Percentiles rank a stretch among this genome's conserved stretches.
These are phyloP conservation scores for Megaceryle alcyon DNA, from an alignment of 2,797 vertebrate genomes.

Conservation along the genomic window DNA sequence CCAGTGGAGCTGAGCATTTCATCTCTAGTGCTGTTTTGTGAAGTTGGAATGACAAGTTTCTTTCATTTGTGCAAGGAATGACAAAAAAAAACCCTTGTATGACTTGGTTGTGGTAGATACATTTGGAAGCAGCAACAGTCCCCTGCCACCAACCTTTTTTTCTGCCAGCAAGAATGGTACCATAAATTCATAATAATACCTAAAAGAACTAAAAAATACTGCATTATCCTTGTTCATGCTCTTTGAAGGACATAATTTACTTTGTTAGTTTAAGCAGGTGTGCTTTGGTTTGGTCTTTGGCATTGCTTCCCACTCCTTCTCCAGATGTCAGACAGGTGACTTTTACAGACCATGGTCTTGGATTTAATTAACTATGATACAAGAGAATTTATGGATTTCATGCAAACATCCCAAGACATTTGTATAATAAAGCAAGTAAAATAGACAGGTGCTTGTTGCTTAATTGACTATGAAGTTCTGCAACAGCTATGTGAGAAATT, in stretches of 20 bases:
- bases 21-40: conserved; percentile 88
- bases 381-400: conserved; percentile 69
- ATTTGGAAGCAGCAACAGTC: conserved; percentile 64
- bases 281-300: conserved; percentile 58
- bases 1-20: conserved; percentile 84
- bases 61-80: conserved; percentile 91
- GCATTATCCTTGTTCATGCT: background rate
- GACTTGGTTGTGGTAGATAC: conserved; percentile 63
- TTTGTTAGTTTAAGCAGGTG: conserved; percentile 54
- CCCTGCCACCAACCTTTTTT: conserved; percentile 58
- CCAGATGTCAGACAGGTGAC: conserved; percentile 67
- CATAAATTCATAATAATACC: conserved; percentile 49
- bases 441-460: conserved; percentile 65
- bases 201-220: conserved; percentile 47
- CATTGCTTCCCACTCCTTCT: conserved; percentile 19
- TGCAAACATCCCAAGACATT: conserved; percentile 54
- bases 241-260: conserved; percentile 51
- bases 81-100: conserved; percentile 67
- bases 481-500: conserved; percentile 39
- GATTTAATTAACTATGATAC: conserved; percentile 70
- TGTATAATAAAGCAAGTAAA: conserved; percentile 64
- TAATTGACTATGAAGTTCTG: conserved; percentile 71
- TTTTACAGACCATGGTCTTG: conserved; percentile 63
- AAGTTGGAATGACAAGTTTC: conserved; percentile 98
- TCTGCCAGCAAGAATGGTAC: conserved; percentile 40